Evolutionary conservation across 2,797 vertebrate species (phyloP), one percentile per base, ranked within the genome.

Genomic region (Oreortyx pictus): DNA sequence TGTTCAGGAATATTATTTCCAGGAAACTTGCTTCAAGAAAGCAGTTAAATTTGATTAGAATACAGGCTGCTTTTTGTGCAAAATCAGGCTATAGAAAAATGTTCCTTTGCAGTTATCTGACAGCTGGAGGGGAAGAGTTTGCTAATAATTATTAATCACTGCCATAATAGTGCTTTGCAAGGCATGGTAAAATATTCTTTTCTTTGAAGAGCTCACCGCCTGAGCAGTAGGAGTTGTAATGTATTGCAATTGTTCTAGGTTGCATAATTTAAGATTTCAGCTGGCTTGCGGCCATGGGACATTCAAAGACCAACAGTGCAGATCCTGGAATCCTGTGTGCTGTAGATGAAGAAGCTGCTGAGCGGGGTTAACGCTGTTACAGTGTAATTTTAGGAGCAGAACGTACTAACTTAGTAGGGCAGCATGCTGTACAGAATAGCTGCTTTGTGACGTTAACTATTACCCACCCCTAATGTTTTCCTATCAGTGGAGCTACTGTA

Each of bases 71-170:
- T 86, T 92, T 92, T 85, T 1, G 0, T 91, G 47, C 47, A 31
- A 77, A 94, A 25, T 88, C 57, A 72, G 60, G 49, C 79, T 89
- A 52, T 61, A 88, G 70, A 88, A 83, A 83, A 91, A 81, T 61
- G 20, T 64, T 94, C 49, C 59, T 89, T 82, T 81, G 47, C 71
- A 35, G 73, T 92, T 94, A 81, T 73, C 66, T 89, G 86, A 76
- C 90, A 95, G 89, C 71, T 84, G 70, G 86, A 94, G 76, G 41
- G 64, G 79, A 92, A 92, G 71, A 92, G 56, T 88, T 95, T 82
- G 60, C 77, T 94, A 86, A 92, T 92, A 94, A 92, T 95, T 92
- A 92, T 89, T 95, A 93, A 88, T 83, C 52, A 67, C 64, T 86
- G 61, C 57, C 62, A 60, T 92, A 94, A 75, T 54, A 88, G 52